Evolutionary conservation across 2,113 vertebrate genomes (phyloP), one percentile per base, ranked within the genome.

Genomic region (Cepphus grylle): DNA sequence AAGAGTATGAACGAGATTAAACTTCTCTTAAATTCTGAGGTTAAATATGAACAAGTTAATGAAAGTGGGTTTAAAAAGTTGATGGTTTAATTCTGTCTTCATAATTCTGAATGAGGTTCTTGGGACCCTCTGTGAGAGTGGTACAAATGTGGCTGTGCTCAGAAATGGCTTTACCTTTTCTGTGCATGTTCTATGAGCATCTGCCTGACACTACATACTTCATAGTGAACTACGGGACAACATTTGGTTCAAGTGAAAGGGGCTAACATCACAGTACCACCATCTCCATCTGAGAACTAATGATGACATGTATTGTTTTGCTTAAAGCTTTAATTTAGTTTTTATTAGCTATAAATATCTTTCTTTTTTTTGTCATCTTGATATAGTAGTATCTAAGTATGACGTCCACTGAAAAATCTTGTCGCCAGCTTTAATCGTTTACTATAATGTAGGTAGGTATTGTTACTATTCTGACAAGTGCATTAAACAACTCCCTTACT

Each of bases 21-120:
- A 78, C 20, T 72, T 27, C n/a, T 81, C 22, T 78, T 43, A 62
- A 19, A 63, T 81, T 58, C 34, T 43, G 42, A 87, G 25, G 40
- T 67, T 84, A 84, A 81, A 86, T 72, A 59, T 78, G 56, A 87
- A 74, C 42, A 93, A 59, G 18, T 18, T 69, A 91, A 63, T 62
- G 45, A 91, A 91, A 89, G 87, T 18, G 47, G 17, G 3, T 79
- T 84, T 85, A 7, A 85, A 92, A 87, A 74, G 26, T 30, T 67
- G 20, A 22, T 38, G 18, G 8, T 61, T 84, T 12, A 76, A 81
- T 87, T 94, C 78, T 85, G 16, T 58, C 38, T 79, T 78, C 23
- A 34, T 8, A 20, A 84, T 82, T 74, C 65, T 87, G 47, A 63
- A 49, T 8, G 20, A 79, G 52, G 27, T 15, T 88, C 52, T 56